Conservation (phyloP, 2,888 invertebrate genomes). For the Loripinus fragilis region DNA sequence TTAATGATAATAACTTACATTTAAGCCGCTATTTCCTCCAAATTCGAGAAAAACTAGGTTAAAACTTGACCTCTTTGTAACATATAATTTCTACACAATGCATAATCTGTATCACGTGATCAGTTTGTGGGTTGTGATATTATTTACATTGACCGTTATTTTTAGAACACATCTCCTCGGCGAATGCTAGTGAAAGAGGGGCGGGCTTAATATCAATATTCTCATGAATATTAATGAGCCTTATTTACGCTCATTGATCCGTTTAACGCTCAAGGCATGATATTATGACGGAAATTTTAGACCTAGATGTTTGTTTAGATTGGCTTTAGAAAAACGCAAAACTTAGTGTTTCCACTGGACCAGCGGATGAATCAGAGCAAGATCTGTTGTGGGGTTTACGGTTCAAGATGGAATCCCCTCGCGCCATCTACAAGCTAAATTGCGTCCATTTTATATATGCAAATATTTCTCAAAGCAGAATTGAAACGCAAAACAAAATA, state of each 20-base stretch:
- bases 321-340: too few relatives aligned
- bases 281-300: too few relatives aligned
- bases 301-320: too few relatives aligned
- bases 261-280: neutral
- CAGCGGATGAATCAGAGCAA: too few relatives aligned
- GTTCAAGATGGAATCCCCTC: too few relatives aligned
- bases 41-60: slow-evolving; percentile 5
- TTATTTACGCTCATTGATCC: neutral
- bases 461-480: too few relatives aligned
- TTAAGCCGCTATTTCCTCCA: neutral
- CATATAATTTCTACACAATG: neutral
- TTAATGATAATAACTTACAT: slow-evolving; percentile 15
- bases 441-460: too few relatives aligned
- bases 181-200: slow-evolving; percentile 39
- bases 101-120: slow-evolving; percentile 59
- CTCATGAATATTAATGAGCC: slow-evolving; percentile 51
- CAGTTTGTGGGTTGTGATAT: slow-evolving; percentile 53
- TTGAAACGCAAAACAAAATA: too few relatives aligned
- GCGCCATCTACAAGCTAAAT: too few relatives aligned
- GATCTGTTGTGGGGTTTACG: too few relatives aligned
- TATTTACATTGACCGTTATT: slow-evolving; percentile 64
- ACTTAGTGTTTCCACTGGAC: too few relatives aligned
- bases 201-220: slow-evolving; percentile 24
- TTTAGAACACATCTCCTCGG: slow-evolving; percentile 45
- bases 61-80: slow-evolving; percentile 16